Evolutionary conservation across 2,797 vertebrate species (phyloP).

Genomic region (Chloroceryle inda): DNA sequence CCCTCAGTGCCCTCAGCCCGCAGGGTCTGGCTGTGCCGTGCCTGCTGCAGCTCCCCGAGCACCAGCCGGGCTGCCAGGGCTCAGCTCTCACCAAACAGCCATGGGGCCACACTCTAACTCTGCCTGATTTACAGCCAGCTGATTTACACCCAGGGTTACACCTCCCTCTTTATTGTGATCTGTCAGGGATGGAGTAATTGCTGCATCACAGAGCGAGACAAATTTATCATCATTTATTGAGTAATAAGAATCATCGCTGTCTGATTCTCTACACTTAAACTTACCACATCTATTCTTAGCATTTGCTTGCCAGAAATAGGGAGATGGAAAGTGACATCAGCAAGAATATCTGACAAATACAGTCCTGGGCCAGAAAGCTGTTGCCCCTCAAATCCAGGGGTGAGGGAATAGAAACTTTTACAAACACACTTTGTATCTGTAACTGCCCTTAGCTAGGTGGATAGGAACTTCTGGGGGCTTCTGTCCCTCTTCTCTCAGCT

Average conservation of each 20-base stretch:
- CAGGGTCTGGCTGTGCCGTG: neutral
- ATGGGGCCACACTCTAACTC: rapidly evolving
- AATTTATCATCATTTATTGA: rapidly evolving
- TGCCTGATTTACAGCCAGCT: rapidly evolving
- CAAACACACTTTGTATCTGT: rapidly evolving
- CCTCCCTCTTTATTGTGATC: neutral
- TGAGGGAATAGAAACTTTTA: neutral
- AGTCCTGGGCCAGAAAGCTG: neutral
- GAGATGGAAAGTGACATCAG: neutral
- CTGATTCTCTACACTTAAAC: neutral
- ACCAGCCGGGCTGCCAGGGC: too few species aligned
- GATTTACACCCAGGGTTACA: rapidly evolving
- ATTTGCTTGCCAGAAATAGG: neutral
- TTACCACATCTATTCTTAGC: neutral
- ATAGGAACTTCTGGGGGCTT: neutral
- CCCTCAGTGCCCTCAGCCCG: neutral
- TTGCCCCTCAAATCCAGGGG: neutral
- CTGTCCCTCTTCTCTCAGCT: neutral
- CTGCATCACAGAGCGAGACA: neutral
- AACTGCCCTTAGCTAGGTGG: neutral
- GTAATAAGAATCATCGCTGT: neutral
- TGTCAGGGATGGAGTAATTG: neutral
- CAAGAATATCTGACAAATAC: rapidly evolving
- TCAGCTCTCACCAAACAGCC: neutral
- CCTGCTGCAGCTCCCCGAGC: neutral